These are phyloP conservation scores for Carapus acus DNA, from an alignment of 2,797 vertebrate species.

Conservation along the genomic window DNA sequence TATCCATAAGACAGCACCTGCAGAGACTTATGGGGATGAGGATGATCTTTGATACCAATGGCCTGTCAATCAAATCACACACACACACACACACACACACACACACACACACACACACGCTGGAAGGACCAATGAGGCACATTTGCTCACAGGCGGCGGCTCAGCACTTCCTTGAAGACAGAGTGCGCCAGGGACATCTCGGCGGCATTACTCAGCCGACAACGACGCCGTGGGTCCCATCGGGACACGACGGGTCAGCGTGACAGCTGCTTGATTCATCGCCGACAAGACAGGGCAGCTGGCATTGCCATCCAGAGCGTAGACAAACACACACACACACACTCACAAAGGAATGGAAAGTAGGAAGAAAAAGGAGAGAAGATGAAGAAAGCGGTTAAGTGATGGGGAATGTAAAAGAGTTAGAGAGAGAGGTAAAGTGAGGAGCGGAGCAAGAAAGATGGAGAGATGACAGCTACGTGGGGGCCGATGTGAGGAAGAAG, in stretches of 20 bases:
- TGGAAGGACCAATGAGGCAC: no score
- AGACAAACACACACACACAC: no score
- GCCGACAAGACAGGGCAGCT: conserved; percentile 28
- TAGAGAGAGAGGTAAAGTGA: no score
- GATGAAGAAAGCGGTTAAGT: no score
- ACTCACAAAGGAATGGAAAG: conserved; percentile 33
- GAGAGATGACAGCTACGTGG: neutral
- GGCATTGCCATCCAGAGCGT: conserved; percentile 13
- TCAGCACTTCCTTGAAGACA: conserved; percentile 29
- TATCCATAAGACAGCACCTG: conserved; percentile 22
- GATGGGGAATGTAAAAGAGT: no score
- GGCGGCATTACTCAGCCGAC: conserved; percentile 15
- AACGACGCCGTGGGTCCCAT: conserved; percentile 39
- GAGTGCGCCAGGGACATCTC: conserved; percentile 18
- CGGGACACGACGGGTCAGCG: conserved; percentile 37
- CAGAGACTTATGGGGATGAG: conserved; percentile 38
- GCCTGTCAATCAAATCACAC: conserved; percentile 47
- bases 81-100: conserved; percentile 41
- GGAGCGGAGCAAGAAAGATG: no score
- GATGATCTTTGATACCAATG: conserved; percentile 34
- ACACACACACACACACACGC: conserved; percentile 20
- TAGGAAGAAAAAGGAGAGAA: conserved; percentile 24
- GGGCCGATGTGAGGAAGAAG: conserved; percentile 37
- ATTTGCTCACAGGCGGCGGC: conserved; percentile 36
- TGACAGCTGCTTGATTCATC: conserved; percentile 42